Percentiles rank a stretch among this genome's conserved stretches.
phyloP scores from a whole-genome alignment of 2,888 invertebrate genomes.

The Cheilosia impressa region DNA sequence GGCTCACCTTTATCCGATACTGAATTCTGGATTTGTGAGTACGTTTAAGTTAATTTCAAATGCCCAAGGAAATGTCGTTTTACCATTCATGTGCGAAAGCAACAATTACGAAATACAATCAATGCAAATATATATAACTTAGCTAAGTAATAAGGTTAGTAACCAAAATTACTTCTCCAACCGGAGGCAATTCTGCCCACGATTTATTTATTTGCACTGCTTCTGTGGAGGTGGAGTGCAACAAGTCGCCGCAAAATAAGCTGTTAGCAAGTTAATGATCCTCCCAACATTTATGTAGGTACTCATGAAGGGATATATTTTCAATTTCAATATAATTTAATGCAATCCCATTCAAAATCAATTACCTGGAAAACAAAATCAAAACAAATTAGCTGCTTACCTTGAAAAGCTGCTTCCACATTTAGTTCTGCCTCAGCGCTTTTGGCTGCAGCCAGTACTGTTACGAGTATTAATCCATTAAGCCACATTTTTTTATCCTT shows the following conservation, averaged over 20 bases:
- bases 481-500: conserved; percentile 80
- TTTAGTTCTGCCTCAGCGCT: conserved; percentile 82
- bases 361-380: conserved; percentile 40
- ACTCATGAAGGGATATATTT: conserved; percentile 7
- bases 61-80: too few relatives aligned
- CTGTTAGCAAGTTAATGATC: neutral
- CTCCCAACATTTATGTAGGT: conserved; percentile 1
- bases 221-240: conserved; percentile 15
- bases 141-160: too few relatives aligned
- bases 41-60: too few relatives aligned
- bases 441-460: conserved; percentile 80
- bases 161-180: neutral
- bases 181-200: neutral
- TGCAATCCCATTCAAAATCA: conserved; percentile 21
- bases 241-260: conserved; percentile 18
- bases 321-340: neutral
- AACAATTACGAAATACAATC: too few relatives aligned
- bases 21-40: too few relatives aligned
- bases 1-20: too few relatives aligned
- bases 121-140: too few relatives aligned
- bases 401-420: conserved; percentile 87
- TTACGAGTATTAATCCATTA: conserved; percentile 80
- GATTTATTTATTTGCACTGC: neutral
- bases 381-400: conserved; percentile 80
- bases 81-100: too few relatives aligned